Base-by-base conservation (phyloP, 2,113 vertebrate species). In the Sinocyclocheilus maitianheensis region DNA sequence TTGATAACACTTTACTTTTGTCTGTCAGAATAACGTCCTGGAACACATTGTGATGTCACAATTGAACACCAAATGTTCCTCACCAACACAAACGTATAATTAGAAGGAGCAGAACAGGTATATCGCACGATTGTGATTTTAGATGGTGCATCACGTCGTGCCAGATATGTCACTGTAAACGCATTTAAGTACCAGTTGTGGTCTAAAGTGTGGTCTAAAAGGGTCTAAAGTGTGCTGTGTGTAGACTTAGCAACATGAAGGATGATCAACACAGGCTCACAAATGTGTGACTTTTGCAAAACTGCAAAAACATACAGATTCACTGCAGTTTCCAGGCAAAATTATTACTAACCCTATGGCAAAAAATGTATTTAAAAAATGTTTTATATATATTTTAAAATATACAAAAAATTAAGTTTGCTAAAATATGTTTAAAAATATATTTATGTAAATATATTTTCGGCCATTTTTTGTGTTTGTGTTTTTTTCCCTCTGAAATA, bases 1-100 rank as follows among this genome's bases (percentile, higher is more conserved):
- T 55, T 48, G 77, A 89, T 87, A 87, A 85, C 77, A 48, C 43
- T 85, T 86, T 22, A 76, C 85, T 77, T 62, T 86, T 81, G 60
- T 82, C 43, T 81, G 60, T 76, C 55, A 55, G 78, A 82, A 37
- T 34, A 51, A 24, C 71, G 3, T 76, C 43, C 80, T 37, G 79
- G 30, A 80, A 81, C 12, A 30, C n/a, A 34, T 14, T 60, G 40
- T 24, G 69, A 46, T 58, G 34, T 71, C 48, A 79, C 53, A 81
- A 75, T 24, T 43, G 43, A 48, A 37, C 30, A 58, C 16, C 2
- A 5, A 51, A 75, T 20, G 24, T 55, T 53, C 76, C 24, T 55
- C 51, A 5, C 24, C 24, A 55, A 30, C 51, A 55, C 24, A 77
- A 77, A 53, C 26, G 0, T 55, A 77, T 77, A 55, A 55, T 53